phyloP scores from a whole-genome alignment of 2,888 invertebrate genomes.

The Argyresthia goedartella region DNA sequence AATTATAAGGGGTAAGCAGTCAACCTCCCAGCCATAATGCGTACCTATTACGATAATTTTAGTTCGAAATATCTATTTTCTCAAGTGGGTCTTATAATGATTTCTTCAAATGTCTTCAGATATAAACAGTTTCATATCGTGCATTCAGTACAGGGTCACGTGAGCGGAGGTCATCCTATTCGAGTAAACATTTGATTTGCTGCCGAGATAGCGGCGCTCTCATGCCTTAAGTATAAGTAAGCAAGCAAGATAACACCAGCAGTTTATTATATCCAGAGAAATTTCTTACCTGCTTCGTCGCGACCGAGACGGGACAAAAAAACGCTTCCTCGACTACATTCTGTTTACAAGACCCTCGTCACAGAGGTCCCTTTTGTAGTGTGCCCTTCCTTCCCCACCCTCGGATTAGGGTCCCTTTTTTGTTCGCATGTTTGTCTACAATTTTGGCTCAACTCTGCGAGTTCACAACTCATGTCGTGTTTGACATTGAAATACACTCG shows the following conservation, averaged over 20 bases:
- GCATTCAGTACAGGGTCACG: not conserved
- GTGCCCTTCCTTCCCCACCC: conserved; percentile 23
- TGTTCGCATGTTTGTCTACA: conserved; percentile 40
- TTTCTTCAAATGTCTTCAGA: no score
- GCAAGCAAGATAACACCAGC: conserved; percentile 39
- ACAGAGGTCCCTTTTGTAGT: conserved; percentile 47
- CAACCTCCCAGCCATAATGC: no score
- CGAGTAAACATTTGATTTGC: conserved; percentile 46
- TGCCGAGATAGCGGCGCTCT: not conserved
- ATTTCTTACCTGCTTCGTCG: no score
- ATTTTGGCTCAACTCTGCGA: conserved; percentile 23
- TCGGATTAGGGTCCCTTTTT: conserved; percentile 41
- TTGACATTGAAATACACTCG: no score
- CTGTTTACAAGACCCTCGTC: conserved; percentile 66
- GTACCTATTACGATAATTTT: no score
- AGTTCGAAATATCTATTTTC: no score
- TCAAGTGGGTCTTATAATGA: no score
- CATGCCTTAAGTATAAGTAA: conserved; percentile 25
- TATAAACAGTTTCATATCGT: no score
- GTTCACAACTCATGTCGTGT: conserved; percentile 18
- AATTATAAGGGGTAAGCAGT: no score
- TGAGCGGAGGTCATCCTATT: conserved; percentile 37
- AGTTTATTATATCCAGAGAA: not conserved
- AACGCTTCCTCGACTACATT: conserved; percentile 53
- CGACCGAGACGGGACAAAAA: conserved; percentile 32